These are phyloP conservation scores for Cephalopachus bancanus DNA, from an alignment of 2,797 vertebrate genomes.

Conservation along the genomic window DNA sequence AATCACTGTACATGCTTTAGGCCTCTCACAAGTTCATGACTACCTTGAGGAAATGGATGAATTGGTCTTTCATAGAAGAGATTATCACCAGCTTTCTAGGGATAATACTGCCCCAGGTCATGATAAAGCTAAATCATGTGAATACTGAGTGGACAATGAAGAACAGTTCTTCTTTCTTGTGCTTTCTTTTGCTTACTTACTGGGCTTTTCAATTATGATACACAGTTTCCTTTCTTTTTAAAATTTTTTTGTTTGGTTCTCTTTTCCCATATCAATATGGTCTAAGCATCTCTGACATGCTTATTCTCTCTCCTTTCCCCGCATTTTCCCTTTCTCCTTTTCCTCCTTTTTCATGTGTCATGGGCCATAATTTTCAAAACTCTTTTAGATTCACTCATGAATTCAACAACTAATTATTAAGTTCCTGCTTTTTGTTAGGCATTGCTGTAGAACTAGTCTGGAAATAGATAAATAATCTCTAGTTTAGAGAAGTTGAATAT, in stretches of 20 bases:
- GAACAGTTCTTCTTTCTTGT: background rate
- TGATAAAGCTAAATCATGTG: background rate
- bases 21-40: background rate
- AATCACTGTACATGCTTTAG: background rate
- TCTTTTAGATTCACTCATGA: conserved; percentile 34
- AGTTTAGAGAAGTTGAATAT: background rate
- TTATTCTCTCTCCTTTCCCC: background rate
- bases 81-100: background rate
- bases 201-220: background rate
- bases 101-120: background rate
- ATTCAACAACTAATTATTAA: background rate
- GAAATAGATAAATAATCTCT: background rate
- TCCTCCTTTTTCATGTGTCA: background rate
- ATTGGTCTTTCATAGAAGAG: background rate
- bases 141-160: background rate
- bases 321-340: background rate
- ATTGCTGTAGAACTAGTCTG: background rate
- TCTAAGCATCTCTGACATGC: background rate
- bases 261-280: background rate
- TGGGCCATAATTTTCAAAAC: background rate
- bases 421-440: background rate
- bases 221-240: background rate
- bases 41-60: background rate
- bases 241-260: background rate
- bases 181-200: background rate